phyloP scores from a whole-genome alignment of 2,797 vertebrate genomes.

The Pygocentrus nattereri region DNA sequence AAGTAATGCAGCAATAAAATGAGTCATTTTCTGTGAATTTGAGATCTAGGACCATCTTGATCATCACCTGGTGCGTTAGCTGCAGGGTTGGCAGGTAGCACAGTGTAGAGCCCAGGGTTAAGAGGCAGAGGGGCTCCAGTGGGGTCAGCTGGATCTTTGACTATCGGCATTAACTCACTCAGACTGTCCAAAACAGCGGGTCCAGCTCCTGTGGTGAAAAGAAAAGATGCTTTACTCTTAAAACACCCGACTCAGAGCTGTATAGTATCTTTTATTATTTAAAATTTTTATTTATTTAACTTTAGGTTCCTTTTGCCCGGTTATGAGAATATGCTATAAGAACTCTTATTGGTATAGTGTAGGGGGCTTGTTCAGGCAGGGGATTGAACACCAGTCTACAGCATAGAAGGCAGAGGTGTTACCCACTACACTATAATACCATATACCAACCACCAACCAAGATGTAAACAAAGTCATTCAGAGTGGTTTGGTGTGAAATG shows the following conservation, averaged over 20 bases:
- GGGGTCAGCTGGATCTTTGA: constrained; percentile 7
- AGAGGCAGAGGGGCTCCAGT: background rate
- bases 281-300: background rate
- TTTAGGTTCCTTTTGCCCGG: no score
- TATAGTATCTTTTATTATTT: background rate
- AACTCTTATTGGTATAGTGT: no score
- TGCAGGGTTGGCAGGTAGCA: background rate
- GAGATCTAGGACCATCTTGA: background rate
- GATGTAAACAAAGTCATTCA: no score
- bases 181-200: background rate
- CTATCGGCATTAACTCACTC: constrained; percentile 15
- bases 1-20: no score
- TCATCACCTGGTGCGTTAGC: constrained; percentile 34
- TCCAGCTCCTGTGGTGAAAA: background rate
- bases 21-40: no score
- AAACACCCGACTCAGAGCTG: background rate
- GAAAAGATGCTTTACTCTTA: background rate
- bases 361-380: no score
- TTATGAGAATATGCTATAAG: no score
- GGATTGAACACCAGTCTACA: no score
- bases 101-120: background rate
- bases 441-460: no score
- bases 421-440: no score
- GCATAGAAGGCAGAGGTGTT: no score
- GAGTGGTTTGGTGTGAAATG: no score